Conservation (phyloP, 2,888 invertebrate species). For the Ganaspis brasiliensis region DNA sequence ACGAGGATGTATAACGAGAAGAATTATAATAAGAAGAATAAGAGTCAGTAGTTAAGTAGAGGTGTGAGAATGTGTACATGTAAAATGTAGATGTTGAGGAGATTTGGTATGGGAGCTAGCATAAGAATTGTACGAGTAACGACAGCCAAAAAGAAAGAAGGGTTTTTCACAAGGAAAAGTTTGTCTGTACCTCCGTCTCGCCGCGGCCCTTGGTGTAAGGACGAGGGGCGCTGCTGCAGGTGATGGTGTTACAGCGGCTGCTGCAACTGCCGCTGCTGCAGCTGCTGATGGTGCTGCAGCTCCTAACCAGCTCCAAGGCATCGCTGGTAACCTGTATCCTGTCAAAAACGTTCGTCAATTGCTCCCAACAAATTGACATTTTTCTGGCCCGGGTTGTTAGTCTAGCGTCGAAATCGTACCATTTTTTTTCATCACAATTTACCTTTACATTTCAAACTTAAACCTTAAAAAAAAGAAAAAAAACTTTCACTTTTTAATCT, state of each 20-base stretch:
- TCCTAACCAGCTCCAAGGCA: conserved; percentile 89
- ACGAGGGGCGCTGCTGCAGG: conserved; percentile 85
- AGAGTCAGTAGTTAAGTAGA: conserved; percentile 37
- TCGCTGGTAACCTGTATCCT: conserved; percentile 90
- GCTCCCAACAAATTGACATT: conserved; percentile 45
- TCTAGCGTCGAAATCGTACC: conserved; percentile 48
- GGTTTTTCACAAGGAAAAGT: conserved; percentile 56
- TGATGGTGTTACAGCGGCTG: conserved; percentile 83
- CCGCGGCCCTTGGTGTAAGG: conserved; percentile 87
- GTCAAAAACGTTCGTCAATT: conserved; percentile 68
- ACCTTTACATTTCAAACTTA: not conserved
- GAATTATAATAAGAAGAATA: conserved; percentile 42
- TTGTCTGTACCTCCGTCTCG: conserved; percentile 86
- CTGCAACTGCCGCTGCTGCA: conserved; percentile 84
- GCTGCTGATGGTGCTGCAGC: conserved; percentile 82
- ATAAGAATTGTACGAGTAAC: not conserved
- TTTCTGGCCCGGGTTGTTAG: conserved; percentile 51
- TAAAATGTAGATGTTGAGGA: not conserved
- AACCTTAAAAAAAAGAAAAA: too few relatives aligned
- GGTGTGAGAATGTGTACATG: conserved; percentile 23
- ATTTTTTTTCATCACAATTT: conserved; percentile 34
- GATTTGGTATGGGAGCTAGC: not conserved
- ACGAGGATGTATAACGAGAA: conserved; percentile 29
- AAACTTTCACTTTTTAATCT: too few relatives aligned
- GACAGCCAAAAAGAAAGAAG: conserved; percentile 49